Conservation (phyloP, 1,140 invertebrate genomes). For the Maconellicoccus hirsutus region DNA sequence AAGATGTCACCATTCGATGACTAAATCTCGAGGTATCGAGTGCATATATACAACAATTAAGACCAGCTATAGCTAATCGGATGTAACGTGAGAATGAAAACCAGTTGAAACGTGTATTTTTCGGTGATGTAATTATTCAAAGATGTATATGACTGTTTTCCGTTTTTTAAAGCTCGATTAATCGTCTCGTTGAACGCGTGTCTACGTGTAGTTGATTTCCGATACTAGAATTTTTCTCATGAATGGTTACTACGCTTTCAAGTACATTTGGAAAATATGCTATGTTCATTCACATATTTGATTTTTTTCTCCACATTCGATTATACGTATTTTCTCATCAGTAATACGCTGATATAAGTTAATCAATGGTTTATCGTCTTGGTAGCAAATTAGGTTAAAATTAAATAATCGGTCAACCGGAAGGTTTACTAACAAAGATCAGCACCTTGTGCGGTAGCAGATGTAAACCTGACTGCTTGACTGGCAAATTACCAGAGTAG, state of each 20-base stretch:
- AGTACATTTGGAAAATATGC: background rate
- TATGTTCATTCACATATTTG: background rate
- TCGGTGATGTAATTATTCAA: background rate
- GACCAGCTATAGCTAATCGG: constrained; percentile 1
- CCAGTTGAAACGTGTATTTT: background rate
- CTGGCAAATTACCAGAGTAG: background rate
- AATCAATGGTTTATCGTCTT: background rate
- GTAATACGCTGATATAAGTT: too few species aligned
- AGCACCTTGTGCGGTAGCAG: background rate
- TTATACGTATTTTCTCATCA: too few species aligned
- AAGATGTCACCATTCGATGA: constrained; percentile 3
- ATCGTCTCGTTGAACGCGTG: background rate
- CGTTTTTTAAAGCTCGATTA: background rate
- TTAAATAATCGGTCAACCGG: constrained; percentile 3
- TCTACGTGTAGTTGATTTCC: background rate
- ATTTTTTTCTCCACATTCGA: too few species aligned
- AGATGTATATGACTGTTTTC: background rate
- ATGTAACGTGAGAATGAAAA: constrained; percentile 9
- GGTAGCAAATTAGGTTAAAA: background rate
- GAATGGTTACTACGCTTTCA: background rate
- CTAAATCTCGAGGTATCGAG: background rate
- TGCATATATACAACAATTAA: background rate
- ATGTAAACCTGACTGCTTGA: background rate
- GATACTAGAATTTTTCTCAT: background rate
- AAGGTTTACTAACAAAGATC: background rate